Evolutionary conservation across 2,888 invertebrate species (phyloP).

Genomic region (Choreutis nemorana): DNA sequence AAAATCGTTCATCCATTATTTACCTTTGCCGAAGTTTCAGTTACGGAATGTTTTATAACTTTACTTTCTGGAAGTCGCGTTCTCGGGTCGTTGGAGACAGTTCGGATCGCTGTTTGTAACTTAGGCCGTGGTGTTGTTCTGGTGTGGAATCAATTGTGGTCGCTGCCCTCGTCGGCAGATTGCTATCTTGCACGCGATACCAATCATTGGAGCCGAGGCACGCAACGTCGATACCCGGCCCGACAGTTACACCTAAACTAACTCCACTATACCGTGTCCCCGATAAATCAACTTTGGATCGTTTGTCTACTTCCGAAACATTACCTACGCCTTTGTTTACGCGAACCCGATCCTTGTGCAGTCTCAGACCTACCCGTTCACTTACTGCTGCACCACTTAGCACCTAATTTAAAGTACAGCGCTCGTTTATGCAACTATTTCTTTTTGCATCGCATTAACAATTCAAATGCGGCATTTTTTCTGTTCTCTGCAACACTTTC

Average conservation of each 20-base stretch:
- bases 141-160: constrained; percentile 49
- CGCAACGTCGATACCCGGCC: constrained; percentile 31
- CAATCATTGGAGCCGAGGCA: constrained; percentile 49
- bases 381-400: constrained; percentile 28
- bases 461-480: constrained; percentile 59
- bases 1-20: too few relatives aligned
- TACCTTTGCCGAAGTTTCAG: too few relatives aligned
- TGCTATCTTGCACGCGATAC: constrained; percentile 56
- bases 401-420: constrained; percentile 46
- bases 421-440: constrained; percentile 54
- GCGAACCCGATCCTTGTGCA: too few relatives aligned
- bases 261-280: too few relatives aligned
- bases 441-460: constrained; percentile 53
- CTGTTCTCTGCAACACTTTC: constrained; percentile 52
- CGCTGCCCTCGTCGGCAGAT: constrained; percentile 44
- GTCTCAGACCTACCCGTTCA: too few relatives aligned
- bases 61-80: too few relatives aligned
- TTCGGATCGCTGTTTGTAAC: constrained; percentile 4
- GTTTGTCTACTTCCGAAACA: too few relatives aligned
- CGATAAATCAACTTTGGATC: too few relatives aligned
- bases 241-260: too few relatives aligned
- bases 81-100: too few relatives aligned
- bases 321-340: too few relatives aligned
- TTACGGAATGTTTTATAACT: too few relatives aligned
- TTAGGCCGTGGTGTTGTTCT: constrained; percentile 7